Base-by-base conservation (phyloP, 2,888 invertebrate species). In the Eupithecia tripunctaria region DNA sequence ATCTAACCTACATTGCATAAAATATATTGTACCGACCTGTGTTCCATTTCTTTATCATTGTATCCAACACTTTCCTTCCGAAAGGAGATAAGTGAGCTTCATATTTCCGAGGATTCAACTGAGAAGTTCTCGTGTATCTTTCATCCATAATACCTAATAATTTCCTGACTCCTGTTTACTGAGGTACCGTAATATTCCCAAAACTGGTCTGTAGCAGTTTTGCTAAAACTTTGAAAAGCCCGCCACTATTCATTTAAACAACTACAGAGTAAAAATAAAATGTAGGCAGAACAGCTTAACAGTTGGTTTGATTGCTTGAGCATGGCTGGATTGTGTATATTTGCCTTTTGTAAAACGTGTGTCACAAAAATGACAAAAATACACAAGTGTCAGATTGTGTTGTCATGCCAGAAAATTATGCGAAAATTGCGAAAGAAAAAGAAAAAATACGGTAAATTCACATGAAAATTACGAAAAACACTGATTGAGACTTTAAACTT, bases 31-130 rank as follows among this genome's bases (percentile, higher is more conserved):
- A 32, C 74, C 72, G 79, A 89, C 89, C 83, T 78, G 77, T 77
- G 67, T 75, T 78, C 82, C 85, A 84, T 75, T 87, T 82, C 36
- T 82, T 81, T 27, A 86, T 67, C 51, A 93, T 82, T 71, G 76
- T 78, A 41, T 81, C 74, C 41, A 92, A 82, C 47, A 93, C 90
- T 82, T 87, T 86, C 79, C 80, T 85, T 0, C 93, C 94, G 81
- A 91, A 90, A 12, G 80, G 77, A 14, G 92, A 89, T 70, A 94
- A 84, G 68, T 83, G 76, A 59, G 82, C 74, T 80, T 88, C 85
- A 77, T 84, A 90, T 25, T 68, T 67, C 67, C 80, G 78, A 6
- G 76, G 73, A 74, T 86, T 80, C 14, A 80, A 78, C 43, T 70
- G 65, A 62, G 64, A 63, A 73, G 32, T 62, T 69, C 70, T 75